Evolutionary conservation across 2,113 vertebrate species (phyloP), one percentile per base, ranked within the genome.

Genomic region (Ctenomys sociabilis): DNA sequence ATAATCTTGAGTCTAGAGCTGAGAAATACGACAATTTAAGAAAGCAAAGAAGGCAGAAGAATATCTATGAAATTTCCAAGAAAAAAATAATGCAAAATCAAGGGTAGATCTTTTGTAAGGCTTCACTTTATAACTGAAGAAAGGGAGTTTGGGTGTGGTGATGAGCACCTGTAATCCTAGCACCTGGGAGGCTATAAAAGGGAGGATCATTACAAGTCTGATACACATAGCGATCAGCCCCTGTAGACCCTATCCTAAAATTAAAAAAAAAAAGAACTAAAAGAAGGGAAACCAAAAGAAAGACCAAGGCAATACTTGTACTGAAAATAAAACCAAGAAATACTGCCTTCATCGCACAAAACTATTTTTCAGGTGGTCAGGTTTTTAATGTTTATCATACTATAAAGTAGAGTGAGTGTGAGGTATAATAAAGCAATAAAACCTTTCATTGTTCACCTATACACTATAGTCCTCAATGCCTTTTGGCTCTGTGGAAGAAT

Each of bases 301-400:
- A 88, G 30, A 54, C 49, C 59, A 5, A 88, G 12, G 32, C 66
- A 8, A 70, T 45, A 91, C 83, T 93, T 83, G 40, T 40, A 86
- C 30, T 73, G 40, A 86, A 87, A 94, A 89, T 32, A 85, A 90
- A 88, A 72, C 13, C 28, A 93, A 88, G 40, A 94, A 96, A 83
- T 30, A 26, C 24, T 85, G 13, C 14, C 70, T n/a, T 84, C 4
- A 32, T 78, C 45, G 83, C 85, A n/a, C 68, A 52, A 95, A 85
- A 87, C 37, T 32, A 68, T 40, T 92, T 64, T 88, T 82, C 21
- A 52, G 70, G 4, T 52, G 28, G 40, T 82, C 19, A 82, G 32
- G 66, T 35, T 85, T 14, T 52, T 57, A 81, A n/a, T 70, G 45
- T 26, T 28, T 72, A 70, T 17, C 59, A 10, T 52, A 72, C 14